Percentiles rank a stretch among this genome's conserved stretches.
Conservation (phyloP, 2,797 vertebrate species). For the Heliangelus exortis region DNA sequence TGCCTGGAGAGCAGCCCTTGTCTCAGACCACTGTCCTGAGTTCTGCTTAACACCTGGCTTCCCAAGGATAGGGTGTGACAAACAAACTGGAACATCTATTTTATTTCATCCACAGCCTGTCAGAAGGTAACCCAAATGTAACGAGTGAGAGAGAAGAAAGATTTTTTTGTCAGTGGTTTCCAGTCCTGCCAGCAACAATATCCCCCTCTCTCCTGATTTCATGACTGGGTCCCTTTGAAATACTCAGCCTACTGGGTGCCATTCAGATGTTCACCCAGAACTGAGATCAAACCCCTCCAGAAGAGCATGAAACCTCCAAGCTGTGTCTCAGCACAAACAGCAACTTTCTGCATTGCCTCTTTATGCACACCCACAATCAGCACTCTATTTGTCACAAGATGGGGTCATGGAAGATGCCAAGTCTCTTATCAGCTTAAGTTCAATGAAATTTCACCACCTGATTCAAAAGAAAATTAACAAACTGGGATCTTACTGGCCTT, state of each 20-base stretch:
- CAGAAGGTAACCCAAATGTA: neutral
- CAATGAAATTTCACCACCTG: neutral
- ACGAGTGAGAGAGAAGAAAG: neutral
- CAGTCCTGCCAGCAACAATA: neutral
- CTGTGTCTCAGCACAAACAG: neutral
- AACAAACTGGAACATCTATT: neutral
- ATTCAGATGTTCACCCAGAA: neutral
- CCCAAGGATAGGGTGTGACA: rapidly evolving
- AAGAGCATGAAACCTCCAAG: rapidly evolving
- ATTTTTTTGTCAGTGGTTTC: neutral
- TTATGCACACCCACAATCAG: rapidly evolving
- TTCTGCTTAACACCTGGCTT: neutral
- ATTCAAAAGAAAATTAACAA: neutral
- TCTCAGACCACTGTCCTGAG: neutral
- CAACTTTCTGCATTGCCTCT: neutral
- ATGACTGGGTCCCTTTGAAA: neutral
- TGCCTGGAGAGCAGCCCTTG: rapidly evolving
- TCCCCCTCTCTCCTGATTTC: neutral
- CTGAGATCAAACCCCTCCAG: neutral
- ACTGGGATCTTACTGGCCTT: neutral
- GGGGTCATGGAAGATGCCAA: neutral
- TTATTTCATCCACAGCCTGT: neutral
- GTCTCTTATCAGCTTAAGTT: neutral
- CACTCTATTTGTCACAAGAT: too few relatives aligned
- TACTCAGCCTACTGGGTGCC: neutral